These are phyloP conservation scores for Phylloscopus collybita DNA, from an alignment of 2,797 vertebrate genomes.

Conservation along the genomic window DNA sequence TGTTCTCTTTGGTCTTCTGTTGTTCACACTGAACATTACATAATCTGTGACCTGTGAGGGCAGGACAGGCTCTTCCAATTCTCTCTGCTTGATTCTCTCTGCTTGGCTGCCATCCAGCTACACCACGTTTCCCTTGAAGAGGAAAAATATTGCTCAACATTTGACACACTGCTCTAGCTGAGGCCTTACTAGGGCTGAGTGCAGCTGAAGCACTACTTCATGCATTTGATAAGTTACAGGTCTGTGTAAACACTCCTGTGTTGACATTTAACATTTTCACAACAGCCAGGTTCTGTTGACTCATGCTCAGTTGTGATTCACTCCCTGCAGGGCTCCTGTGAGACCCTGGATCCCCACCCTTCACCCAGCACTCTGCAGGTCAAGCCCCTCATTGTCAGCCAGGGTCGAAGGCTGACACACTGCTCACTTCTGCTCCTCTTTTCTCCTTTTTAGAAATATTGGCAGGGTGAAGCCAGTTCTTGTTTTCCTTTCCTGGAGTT, in stretches of 20 bases:
- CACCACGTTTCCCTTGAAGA: neutral
- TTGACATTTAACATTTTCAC: constrained; percentile 22
- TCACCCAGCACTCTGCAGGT: neutral
- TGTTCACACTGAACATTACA: neutral
- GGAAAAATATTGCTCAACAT: neutral
- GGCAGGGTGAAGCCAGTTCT: neutral
- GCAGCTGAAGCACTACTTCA: constrained; percentile 3
- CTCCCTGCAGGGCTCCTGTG: neutral
- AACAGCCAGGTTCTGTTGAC: constrained; percentile 13
- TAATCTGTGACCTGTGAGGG: neutral
- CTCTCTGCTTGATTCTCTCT: neutral
- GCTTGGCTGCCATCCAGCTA: neutral
- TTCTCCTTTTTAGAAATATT: neutral
- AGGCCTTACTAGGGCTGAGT: neutral
- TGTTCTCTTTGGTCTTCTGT: neutral
- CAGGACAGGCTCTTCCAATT: neutral
- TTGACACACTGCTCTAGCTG: neutral
- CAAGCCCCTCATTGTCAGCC: neutral
- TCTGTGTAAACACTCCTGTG: neutral
- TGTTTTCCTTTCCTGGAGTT: neutral
- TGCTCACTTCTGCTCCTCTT: neutral
- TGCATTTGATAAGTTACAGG: neutral
- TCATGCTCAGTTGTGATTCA: constrained; percentile 9
- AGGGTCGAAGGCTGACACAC: neutral
- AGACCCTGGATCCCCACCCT: neutral